phyloP scores from a whole-genome alignment of 2,113 vertebrate genomes.

The Peromyscus polionotus region DNA sequence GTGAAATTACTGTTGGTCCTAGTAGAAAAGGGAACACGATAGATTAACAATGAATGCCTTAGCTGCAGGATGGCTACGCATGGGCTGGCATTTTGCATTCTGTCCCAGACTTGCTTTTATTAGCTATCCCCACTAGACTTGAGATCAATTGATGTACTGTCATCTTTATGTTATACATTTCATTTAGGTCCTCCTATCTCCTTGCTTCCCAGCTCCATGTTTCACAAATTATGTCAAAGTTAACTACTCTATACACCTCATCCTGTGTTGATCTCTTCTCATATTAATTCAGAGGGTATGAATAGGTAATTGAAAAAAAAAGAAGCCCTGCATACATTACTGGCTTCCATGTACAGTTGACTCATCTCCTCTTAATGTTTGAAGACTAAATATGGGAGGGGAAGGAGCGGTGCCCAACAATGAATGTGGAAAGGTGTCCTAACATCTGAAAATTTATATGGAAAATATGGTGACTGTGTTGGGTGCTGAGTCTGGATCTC shows the following conservation, averaged over 20 bases:
- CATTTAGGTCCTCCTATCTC: neutral
- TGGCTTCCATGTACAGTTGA: neutral
- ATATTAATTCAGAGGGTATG: conserved; percentile 7
- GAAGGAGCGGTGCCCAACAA: neutral
- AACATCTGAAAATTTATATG: neutral
- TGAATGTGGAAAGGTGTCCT: neutral
- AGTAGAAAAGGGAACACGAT: neutral
- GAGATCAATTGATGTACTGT: neutral
- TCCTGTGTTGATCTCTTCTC: neutral
- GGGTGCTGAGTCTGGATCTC: conserved; percentile 3
- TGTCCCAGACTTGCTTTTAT: neutral
- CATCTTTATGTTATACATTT: neutral
- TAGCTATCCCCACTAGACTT: conserved; percentile 26
- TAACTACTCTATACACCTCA: neutral
- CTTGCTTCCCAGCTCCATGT: conserved; percentile 8
- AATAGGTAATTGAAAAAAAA: conserved; percentile 9
- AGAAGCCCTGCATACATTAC: neutral
- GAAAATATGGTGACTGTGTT: neutral
- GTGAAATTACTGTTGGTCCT: conserved; percentile 51
- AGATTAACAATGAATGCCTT: neutral
- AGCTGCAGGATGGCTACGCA: neutral
- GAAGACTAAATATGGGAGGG: conserved; percentile 14
- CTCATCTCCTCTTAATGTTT: conserved; percentile 16
- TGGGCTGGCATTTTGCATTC: neutral
- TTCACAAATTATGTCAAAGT: conserved; percentile 25